Conservation (phyloP, 2,888 invertebrate species). For the Plagodis pulveraria region DNA sequence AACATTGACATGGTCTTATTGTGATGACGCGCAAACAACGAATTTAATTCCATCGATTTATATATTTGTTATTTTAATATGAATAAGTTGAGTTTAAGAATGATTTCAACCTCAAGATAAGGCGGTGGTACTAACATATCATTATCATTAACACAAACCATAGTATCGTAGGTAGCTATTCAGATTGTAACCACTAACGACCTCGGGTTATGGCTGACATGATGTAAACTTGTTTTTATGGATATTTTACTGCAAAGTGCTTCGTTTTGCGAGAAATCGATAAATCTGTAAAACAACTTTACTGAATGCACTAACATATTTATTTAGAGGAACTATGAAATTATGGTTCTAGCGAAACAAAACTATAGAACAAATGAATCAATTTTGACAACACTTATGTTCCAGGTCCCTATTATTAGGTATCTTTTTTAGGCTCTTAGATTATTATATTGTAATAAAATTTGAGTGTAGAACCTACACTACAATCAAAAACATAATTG, state of each 20-base stretch:
- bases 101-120: constrained; percentile 7
- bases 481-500: no score
- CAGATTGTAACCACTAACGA: constrained; percentile 19
- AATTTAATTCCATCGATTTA: not conserved
- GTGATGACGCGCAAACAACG: no score
- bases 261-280: not conserved
- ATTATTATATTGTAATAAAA: no score
- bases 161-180: constrained; percentile 1
- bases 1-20: no score
- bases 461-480: no score
- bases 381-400: no score
- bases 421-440: no score
- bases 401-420: no score
- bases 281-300: constrained; percentile 5
- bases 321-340: not conserved
- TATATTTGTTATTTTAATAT: no score
- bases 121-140: constrained; percentile 9
- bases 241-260: constrained; percentile 18
- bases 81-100: not conserved
- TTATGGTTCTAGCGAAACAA: no score
- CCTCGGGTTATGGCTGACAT: constrained; percentile 8
- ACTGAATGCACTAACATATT: constrained; percentile 2
- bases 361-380: no score
- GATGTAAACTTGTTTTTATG: constrained; percentile 22
- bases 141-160: constrained; percentile 8